A percentile compares a stretch with the other conserved stretches of the same genome.
Conservation (phyloP, 2,797 vertebrate genomes). For the Forpus xanthops region DNA sequence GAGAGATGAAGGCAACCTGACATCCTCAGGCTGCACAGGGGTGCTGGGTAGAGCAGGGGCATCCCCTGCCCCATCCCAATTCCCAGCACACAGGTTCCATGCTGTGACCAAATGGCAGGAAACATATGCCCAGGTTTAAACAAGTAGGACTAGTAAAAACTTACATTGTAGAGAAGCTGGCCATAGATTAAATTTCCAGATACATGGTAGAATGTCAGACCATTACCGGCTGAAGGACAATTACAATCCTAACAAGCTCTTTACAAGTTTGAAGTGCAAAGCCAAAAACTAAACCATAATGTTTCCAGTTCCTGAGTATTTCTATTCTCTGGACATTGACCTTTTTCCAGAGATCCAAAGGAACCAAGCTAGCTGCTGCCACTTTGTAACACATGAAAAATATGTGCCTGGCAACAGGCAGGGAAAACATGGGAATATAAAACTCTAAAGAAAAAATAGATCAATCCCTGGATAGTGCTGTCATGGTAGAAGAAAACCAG, state of each 20-base stretch:
- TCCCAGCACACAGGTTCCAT: not conserved
- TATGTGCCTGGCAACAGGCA: not conserved
- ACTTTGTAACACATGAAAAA: not conserved
- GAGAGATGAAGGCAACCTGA: not conserved
- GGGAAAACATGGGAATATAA: not conserved
- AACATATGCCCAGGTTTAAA: conserved; percentile 14
- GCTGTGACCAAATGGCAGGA: not conserved
- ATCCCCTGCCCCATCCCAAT: not conserved
- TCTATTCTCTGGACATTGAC: conserved; percentile 48
- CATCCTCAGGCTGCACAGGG: not conserved
- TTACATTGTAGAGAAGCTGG: not conserved
- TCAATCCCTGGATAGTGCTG: not conserved
- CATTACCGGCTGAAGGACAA: not conserved
- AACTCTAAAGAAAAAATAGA: not conserved
- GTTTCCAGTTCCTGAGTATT: not conserved
- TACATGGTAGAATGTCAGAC: not conserved
- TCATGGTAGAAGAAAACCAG: not conserved
- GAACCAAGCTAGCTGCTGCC: not conserved
- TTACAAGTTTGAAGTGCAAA: not conserved
- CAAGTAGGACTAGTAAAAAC: not conserved
- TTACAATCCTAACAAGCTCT: not conserved
- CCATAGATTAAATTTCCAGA: not conserved
- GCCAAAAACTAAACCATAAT: not conserved
- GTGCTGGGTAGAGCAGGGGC: not conserved
- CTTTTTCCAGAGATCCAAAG: conserved; percentile 32